Evolutionary conservation across 2,888 invertebrate genomes (phyloP).

Genomic region (Onchidella celtica): DNA sequence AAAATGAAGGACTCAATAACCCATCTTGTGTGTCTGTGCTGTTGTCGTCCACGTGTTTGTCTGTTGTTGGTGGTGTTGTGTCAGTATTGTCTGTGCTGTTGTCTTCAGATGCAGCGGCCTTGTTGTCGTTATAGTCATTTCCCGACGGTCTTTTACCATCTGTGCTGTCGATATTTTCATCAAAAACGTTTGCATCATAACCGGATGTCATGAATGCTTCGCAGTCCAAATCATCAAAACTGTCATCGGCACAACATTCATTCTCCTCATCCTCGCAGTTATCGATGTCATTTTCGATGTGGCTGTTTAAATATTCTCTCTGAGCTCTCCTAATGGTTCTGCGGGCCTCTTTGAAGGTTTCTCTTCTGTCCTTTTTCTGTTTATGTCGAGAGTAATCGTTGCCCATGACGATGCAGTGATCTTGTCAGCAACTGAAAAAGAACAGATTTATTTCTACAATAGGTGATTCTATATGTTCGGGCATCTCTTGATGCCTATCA

Average conservation of each 20-base stretch:
- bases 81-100: not conserved
- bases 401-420: conserved; percentile 7
- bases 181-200: not conserved
- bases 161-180: not conserved
- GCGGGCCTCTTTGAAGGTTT: not conserved
- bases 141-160: not conserved
- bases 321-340: conserved; percentile 32
- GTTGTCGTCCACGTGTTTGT: not conserved
- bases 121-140: not conserved
- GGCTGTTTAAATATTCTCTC: conserved; percentile 43
- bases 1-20: not conserved
- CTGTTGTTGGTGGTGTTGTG: not conserved
- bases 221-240: conserved; percentile 10
- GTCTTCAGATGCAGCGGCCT: not conserved
- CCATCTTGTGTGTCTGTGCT: not conserved
- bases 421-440: not conserved
- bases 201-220: not conserved
- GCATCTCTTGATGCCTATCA: too few relatives aligned
- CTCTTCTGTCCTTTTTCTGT: not conserved
- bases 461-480: too few relatives aligned
- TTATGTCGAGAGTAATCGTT: conserved; percentile 11
- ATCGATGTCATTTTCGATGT: conserved; percentile 38
- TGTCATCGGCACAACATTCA: conserved; percentile 13
- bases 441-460: not conserved
- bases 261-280: conserved; percentile 25